A percentile compares a stretch with the other conserved stretches of the same genome.
phyloP scores from a whole-genome alignment of 2,888 invertebrate genomes.

The Cataglyphis altisquamis region DNA sequence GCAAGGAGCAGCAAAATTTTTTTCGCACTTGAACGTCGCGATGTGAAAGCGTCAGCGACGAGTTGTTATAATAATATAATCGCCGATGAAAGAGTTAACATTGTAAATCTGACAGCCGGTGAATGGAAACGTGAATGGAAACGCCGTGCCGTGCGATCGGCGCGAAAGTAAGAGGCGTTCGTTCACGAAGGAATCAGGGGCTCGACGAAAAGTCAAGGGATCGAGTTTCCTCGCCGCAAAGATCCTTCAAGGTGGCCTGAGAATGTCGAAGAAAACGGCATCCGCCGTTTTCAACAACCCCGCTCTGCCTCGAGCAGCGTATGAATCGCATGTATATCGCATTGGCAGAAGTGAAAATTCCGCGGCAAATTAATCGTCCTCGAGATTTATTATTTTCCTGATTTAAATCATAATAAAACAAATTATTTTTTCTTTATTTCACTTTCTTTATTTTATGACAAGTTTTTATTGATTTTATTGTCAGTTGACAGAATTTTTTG shows the following conservation, averaged over 20 bases:
- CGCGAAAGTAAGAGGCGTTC: constrained; percentile 81
- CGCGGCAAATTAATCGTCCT: not conserved
- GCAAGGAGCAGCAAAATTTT: constrained; percentile 9
- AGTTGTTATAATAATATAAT: constrained; percentile 70
- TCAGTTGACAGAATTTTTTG: too few relatives aligned
- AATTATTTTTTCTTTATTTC: too few relatives aligned
- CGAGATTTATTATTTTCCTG: not conserved
- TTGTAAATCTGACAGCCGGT: constrained; percentile 76
- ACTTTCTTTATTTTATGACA: too few relatives aligned
- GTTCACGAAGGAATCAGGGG: constrained; percentile 62
- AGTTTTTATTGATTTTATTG: too few relatives aligned
- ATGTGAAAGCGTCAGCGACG: constrained; percentile 27
- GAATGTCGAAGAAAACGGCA: constrained; percentile 15
- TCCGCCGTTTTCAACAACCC: constrained; percentile 25
- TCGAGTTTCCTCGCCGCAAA: constrained; percentile 51
- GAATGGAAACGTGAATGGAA: constrained; percentile 84
- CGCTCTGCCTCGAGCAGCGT: not conserved
- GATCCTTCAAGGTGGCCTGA: constrained; percentile 69
- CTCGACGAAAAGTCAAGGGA: constrained; percentile 72
- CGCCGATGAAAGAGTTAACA: constrained; percentile 73
- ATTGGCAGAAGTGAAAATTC: not conserved
- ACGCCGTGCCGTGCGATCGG: constrained; percentile 74
- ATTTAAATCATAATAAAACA: too few relatives aligned
- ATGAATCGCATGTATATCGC: not conserved
- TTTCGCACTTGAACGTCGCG: constrained; percentile 33